Conservation (phyloP, 2,797 vertebrate genomes). For the Rhincodon typus region DNA sequence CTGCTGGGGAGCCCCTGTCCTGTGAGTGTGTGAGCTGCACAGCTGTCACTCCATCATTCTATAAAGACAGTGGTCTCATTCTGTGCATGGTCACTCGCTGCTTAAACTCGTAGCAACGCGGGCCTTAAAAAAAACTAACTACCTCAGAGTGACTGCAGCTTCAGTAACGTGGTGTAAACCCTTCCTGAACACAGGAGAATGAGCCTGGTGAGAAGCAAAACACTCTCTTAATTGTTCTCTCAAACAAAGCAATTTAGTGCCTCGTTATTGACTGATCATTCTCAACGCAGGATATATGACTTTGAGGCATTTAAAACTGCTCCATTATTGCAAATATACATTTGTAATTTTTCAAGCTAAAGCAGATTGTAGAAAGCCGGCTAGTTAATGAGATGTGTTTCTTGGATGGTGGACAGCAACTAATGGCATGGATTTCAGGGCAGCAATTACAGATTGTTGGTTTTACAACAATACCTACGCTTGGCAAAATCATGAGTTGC, state of each 20-base stretch:
- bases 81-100: no score
- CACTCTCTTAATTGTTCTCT: not conserved
- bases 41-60: no score
- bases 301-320: conserved; percentile 19
- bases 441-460: not conserved
- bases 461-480: not conserved
- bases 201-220: not conserved
- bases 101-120: no score
- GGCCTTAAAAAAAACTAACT: not conserved
- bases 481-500: not conserved
- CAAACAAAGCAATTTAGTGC: not conserved
- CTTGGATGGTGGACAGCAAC: not conserved
- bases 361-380: not conserved
- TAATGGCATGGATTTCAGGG: not conserved
- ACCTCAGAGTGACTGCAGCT: not conserved
- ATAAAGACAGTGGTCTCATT: no score
- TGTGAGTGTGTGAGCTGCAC: no score
- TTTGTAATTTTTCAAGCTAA: not conserved
- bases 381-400: not conserved
- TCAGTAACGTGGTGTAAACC: not conserved
- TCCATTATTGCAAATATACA: not conserved
- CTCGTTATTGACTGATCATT: conserved; percentile 11
- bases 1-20: no score
- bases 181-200: not conserved
- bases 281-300: conserved; percentile 3